Evolutionary conservation across 1,140 invertebrate species (phyloP), one percentile per base, ranked within the genome.

Genomic region (Gryllus bimaculatus): DNA sequence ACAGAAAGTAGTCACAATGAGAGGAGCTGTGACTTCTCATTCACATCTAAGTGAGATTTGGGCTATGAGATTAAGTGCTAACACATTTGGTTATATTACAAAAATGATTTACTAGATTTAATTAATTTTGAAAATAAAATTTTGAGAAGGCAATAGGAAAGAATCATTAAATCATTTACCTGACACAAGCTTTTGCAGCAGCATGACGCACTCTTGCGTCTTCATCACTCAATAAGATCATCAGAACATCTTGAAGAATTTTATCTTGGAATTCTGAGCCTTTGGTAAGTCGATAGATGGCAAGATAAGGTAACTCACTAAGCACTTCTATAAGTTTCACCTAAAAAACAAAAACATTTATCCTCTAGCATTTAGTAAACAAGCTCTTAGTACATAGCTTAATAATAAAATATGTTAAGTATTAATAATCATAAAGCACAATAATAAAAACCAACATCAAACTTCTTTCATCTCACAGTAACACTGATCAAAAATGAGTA

Each of bases 141-240:
- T 82, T 39, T 78, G 79, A 81, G 47, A 20, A 76, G 73, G 12
- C 48, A 20, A 77, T 77, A 3, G 54, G 18, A 66, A 66, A 66
- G 18, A 66, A 66, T 66, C 18, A 66, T 13, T 3, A 39, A 39
- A 13, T 66, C 7, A 3, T 7, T 87, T 88, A 96, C 93, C 87
- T 92, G 20, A 91, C 85, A 81, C 96, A 88, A 20, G 92, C 88
- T 74, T 87, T 85, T 10, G 91, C 88, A 7, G 93, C 90, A 18
- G 93, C 91, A 82, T 90, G 89, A 78, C 95, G 86, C 8, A 96
- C 94, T 85, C 94, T 88, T 78, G 89, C 89, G 85, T 96, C 94
- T 82, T 92, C 91, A 87, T 96, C 94, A 15, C 88, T 89, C 7
- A 95, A 83, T 48, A 95, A 84, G 54, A 85, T 83, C 20, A 92